A percentile compares a stretch with the other conserved stretches of the same genome.
These are phyloP conservation scores for Protosalanx chinensis DNA, from an alignment of 2,797 vertebrate species.

Conservation along the genomic window DNA sequence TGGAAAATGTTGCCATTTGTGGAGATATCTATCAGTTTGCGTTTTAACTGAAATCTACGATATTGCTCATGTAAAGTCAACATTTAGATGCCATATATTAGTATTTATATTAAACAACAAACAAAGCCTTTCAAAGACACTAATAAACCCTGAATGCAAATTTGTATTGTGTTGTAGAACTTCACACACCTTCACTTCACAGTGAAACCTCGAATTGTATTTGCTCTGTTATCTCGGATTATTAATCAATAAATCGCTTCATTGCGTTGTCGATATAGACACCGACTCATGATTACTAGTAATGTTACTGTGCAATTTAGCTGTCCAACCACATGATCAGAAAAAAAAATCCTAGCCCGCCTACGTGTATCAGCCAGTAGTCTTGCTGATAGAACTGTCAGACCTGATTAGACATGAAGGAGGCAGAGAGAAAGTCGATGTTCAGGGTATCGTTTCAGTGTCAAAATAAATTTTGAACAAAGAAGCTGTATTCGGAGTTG, in stretches of 20 bases:
- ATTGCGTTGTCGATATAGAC: slow-evolving; percentile 22
- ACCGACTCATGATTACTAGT: slow-evolving; percentile 52
- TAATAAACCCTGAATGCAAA: no score
- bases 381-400: slow-evolving; percentile 63
- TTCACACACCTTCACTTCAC: no score
- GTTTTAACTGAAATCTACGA: no score
- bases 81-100: no score
- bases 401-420: slow-evolving; percentile 52
- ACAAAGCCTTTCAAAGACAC: no score
- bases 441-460: slow-evolving; percentile 37
- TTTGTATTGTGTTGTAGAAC: no score
- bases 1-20: no score
- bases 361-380: slow-evolving; percentile 56
- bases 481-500: slow-evolving; percentile 32
- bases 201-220: no score
- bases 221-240: no score
- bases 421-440: slow-evolving; percentile 17
- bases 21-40: no score
- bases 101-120: no score
- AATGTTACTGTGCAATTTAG: slow-evolving; percentile 29
- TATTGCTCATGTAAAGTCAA: no score
- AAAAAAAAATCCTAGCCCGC: slow-evolving; percentile 36
- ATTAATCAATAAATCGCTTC: slow-evolving; percentile 45
- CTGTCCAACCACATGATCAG: slow-evolving; percentile 53
- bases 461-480: slow-evolving; percentile 37